These are phyloP conservation scores for Drosophila aldrichi DNA, from an alignment of 2,888 invertebrate species.

Conservation along the genomic window DNA sequence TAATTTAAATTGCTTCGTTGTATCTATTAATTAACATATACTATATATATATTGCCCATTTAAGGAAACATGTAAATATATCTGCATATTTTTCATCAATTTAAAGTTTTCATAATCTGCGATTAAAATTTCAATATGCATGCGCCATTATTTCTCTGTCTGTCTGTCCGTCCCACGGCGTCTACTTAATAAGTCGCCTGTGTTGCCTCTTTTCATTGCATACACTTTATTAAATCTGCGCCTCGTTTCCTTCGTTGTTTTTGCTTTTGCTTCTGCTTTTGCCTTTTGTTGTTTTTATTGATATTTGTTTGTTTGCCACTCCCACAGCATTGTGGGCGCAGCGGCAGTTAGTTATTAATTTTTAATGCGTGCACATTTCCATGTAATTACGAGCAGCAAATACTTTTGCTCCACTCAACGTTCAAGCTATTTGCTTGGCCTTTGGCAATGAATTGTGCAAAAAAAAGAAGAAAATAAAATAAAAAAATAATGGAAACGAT, in stretches of 20 bases:
- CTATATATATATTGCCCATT: not conserved
- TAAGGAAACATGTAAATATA: not conserved
- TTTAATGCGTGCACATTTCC: constrained; percentile 74
- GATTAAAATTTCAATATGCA: constrained; percentile 36
- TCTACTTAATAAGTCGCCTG: constrained; percentile 49
- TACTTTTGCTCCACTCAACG: constrained; percentile 33
- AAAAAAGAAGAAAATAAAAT: not conserved
- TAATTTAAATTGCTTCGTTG: not conserved
- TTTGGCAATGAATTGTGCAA: constrained; percentile 67
- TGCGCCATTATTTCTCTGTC: not conserved
- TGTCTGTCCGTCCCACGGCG: constrained; percentile 10
- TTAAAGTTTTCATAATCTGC: constrained; percentile 30
- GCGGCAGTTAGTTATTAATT: constrained; percentile 76
- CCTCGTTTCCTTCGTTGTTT: not conserved
- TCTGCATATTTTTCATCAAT: not conserved
- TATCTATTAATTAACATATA: not conserved
- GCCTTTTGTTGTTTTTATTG: constrained; percentile 8
- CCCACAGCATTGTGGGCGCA: constrained; percentile 18
- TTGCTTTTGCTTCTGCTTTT: no score
- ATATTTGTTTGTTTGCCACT: constrained; percentile 41
- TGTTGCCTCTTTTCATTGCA: constrained; percentile 46
- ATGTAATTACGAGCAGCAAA: constrained; percentile 67
- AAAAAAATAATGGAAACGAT: constrained; percentile 43
- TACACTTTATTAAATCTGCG: constrained; percentile 67
- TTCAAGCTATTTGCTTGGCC: constrained; percentile 75